Conservation (phyloP, 2,797 vertebrate genomes). For the Mormyrops boulengeri region DNA sequence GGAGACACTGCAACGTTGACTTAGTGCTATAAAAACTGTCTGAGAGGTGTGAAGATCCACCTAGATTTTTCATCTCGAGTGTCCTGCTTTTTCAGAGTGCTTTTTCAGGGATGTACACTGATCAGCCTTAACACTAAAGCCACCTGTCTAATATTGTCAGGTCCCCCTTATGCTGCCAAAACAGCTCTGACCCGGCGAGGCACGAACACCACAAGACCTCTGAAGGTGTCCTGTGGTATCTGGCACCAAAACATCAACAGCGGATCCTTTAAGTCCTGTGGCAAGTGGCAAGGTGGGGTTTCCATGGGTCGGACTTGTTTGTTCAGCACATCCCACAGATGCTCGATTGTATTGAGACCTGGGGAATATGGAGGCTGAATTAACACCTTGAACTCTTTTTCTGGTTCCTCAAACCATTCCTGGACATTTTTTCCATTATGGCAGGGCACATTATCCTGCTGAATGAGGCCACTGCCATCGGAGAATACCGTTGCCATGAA, state of each 20-base stretch:
- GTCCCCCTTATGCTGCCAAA: not conserved
- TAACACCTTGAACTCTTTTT: not conserved
- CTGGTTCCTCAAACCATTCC: not conserved
- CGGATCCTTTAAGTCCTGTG: not conserved
- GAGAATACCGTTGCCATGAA: no score
- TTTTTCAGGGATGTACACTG: not conserved
- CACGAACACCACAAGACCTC: not conserved
- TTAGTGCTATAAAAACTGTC: not conserved
- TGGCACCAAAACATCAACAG: not conserved
- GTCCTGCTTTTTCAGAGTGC: not conserved
- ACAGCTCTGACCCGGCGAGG: not conserved
- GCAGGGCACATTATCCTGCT: not conserved
- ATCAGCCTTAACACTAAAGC: not conserved
- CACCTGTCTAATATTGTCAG: not conserved
- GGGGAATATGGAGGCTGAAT: not conserved
- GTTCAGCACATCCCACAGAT: not conserved
- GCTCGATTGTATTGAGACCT: not conserved
- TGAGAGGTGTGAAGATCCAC: not conserved
- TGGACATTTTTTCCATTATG: not conserved
- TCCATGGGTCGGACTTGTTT: not conserved
- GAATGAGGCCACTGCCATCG: not conserved
- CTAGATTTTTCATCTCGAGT: not conserved
- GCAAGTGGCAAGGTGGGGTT: not conserved
- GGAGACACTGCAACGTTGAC: not conserved
- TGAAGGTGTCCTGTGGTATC: not conserved